Evolutionary conservation across 2,888 invertebrate species (phyloP).

Genomic region (Subacronicta megacephala): DNA sequence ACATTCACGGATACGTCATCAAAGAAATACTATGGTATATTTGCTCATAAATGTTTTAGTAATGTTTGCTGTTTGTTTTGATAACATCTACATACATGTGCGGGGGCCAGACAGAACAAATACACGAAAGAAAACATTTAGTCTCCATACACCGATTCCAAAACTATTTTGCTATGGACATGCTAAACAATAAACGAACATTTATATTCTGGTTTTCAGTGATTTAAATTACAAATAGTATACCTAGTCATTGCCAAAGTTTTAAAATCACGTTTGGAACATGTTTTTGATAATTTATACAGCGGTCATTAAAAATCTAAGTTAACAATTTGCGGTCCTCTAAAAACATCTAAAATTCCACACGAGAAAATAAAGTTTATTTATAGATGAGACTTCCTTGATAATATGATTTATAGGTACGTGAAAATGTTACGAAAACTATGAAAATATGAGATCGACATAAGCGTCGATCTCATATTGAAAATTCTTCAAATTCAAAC

Average conservation of each 20-base stretch:
- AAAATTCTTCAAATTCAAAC: too few relatives aligned
- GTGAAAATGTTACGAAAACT: too few relatives aligned
- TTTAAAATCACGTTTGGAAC: slow-evolving; percentile 5
- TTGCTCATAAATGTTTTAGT: slow-evolving; percentile 2
- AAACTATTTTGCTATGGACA: slow-evolving; percentile 7
- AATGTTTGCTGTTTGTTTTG: slow-evolving; percentile 12
- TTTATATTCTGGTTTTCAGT: not conserved
- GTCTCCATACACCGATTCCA: not conserved
- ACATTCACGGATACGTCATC: not conserved
- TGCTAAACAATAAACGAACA: not conserved
- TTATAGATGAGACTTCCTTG: too few relatives aligned
- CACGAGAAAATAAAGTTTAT: not conserved
- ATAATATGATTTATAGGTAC: too few relatives aligned
- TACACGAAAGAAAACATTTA: not conserved
- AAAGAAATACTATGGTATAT: slow-evolving; percentile 5
- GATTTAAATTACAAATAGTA: slow-evolving; percentile 11
- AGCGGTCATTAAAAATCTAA: not conserved
- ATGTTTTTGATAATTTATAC: not conserved
- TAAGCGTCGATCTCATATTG: too few relatives aligned
- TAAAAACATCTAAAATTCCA: not conserved
- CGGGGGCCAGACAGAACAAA: slow-evolving; percentile 8
- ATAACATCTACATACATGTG: slow-evolving; percentile 14
- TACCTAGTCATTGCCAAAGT: not conserved
- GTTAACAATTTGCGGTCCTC: slow-evolving; percentile 2
- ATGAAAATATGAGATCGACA: too few relatives aligned